Evolutionary conservation across 2,113 vertebrate genomes (phyloP).

Genomic region (Daboia siamensis): DNA sequence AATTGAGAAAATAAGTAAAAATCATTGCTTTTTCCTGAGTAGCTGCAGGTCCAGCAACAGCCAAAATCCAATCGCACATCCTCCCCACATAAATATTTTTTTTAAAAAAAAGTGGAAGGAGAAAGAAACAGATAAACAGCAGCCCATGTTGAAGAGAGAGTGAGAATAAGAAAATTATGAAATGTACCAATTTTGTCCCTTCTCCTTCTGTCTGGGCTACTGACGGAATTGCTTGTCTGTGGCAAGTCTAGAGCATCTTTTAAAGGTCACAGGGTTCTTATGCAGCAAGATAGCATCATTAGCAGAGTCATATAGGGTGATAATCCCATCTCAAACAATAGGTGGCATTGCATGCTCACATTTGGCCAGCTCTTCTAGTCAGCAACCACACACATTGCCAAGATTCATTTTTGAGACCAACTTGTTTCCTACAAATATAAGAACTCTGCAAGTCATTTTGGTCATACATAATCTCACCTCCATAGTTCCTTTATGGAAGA

Average conservation of each 20-base stretch:
- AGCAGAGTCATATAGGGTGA: not conserved
- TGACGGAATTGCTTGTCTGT: not conserved
- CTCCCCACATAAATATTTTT: not conserved
- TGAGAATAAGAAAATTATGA: not conserved
- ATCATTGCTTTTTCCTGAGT: not conserved
- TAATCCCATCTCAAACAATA: constrained; percentile 56
- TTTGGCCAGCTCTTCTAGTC: constrained; percentile 39
- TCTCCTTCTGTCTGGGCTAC: not conserved
- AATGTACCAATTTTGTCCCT: not conserved
- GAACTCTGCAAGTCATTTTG: constrained; percentile 69
- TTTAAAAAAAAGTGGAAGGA: not conserved
- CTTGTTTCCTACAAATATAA: constrained; percentile 68
- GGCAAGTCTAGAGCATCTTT: not conserved
- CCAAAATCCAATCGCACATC: not conserved
- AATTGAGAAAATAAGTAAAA: not conserved
- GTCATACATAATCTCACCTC: constrained; percentile 72
- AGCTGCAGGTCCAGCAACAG: not conserved
- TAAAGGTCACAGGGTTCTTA: not conserved
- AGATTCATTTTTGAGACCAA: constrained; percentile 68
- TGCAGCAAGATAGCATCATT: not conserved
- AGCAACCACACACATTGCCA: constrained; percentile 32
- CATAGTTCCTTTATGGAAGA: constrained; percentile 53
- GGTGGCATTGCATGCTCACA: constrained; percentile 73
- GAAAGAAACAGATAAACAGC: not conserved
- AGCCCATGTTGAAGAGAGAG: not conserved